Percentiles rank a stretch among this genome's conserved stretches.
phyloP scores from a whole-genome alignment of 2,888 invertebrate genomes.

The Micoletzkya japonica region DNA sequence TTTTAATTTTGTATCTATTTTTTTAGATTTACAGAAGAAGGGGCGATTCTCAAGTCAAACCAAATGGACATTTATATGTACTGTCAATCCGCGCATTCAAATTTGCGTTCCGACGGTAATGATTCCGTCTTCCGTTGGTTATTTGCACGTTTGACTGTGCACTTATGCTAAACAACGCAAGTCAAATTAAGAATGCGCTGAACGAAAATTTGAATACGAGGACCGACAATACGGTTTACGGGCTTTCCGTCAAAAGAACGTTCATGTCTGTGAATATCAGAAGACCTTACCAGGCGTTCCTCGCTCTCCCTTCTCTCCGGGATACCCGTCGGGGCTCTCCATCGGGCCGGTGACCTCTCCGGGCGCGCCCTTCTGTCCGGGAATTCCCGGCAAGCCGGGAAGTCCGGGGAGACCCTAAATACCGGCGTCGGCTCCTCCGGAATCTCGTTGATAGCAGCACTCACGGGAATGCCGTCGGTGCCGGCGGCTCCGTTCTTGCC shows the following conservation, averaged over 20 bases:
- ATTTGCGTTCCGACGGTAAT: too few relatives aligned
- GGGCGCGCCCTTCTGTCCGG: conserved; percentile 47
- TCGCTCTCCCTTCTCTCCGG: conserved; percentile 60
- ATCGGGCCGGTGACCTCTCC: conserved; percentile 63
- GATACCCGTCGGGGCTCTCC: conserved; percentile 60
- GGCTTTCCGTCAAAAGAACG: neutral
- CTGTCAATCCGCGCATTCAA: too few relatives aligned
- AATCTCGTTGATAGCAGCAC: neutral
- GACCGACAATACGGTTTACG: too few relatives aligned
- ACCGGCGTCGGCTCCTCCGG: neutral
- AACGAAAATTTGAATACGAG: too few relatives aligned
- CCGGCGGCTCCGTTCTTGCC: conserved; percentile 56
- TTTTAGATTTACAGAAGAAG: too few relatives aligned
- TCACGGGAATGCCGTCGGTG: conserved; percentile 43
- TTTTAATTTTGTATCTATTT: neutral
- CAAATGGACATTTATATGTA: too few relatives aligned
- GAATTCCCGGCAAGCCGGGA: conserved; percentile 35
- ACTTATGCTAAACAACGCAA: too few relatives aligned
- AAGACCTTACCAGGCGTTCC: conserved; percentile 45
- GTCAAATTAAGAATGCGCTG: too few relatives aligned
- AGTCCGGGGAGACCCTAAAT: conserved; percentile 29
- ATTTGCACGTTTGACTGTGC: too few relatives aligned
- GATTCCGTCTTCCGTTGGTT: too few relatives aligned
- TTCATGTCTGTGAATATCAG: neutral
- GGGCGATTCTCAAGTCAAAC: too few relatives aligned